Evolutionary conservation across 1,140 invertebrate genomes (phyloP), one percentile per base, ranked within the genome.

Genomic region (Hormaphis cornu): DNA sequence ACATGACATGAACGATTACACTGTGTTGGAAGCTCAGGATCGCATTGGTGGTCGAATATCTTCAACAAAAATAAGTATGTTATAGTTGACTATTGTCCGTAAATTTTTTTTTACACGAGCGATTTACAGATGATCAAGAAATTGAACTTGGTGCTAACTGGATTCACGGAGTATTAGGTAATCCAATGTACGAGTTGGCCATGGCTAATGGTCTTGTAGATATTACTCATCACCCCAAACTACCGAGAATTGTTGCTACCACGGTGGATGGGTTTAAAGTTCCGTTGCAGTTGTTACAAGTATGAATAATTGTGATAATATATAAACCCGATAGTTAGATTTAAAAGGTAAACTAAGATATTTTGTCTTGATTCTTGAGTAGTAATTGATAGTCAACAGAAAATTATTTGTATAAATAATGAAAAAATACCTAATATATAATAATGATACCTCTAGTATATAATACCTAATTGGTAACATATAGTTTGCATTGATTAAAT

Each of bases 141-240:
- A 82, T 94, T 33, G 93, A 95, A 81, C 78, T 95, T 44, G 92
- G 93, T 69, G 92, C 92, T 40, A 95, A 95, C 76, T 95, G 90
- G 89, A 94, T 96, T 72, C 93, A 95, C 79, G 93, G 93, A 22
- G 88, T 93, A n/a, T 80, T 89, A 20, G 85, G 86, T 24, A 89
- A 89, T 79, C 86, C 86, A n/a, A 86, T 89, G 76, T 94, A 93
- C 77, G 90, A 94, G 79, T 80, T 93, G 69, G 91, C 91, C 0
- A 87, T 90, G 78, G 83, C 87, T 16, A 85, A 93, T 79, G 86
- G 86, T 74, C 81, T 93, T 72, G 85, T 93, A 74, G 87, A 90
- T 75, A 90, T 93, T 71, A 84, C 91, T 72, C 87, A 87, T 75
- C 82, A 84, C 74, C 89, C 89, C 22, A 91, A 89, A 79, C 86